phyloP scores from a whole-genome alignment of 2,797 vertebrate genomes.

The Gymnoscopelus microlampas region DNA sequence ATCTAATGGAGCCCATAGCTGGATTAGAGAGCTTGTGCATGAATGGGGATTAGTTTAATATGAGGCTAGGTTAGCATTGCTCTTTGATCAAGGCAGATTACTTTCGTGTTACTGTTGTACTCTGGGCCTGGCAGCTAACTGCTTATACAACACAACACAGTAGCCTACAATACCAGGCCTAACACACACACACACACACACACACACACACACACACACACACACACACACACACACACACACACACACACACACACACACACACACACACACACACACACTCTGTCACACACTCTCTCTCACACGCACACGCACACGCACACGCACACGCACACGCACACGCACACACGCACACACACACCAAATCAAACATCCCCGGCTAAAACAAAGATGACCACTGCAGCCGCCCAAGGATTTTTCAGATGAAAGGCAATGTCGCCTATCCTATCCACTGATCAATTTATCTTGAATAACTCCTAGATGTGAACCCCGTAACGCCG shows the following conservation, averaged over 20 bases:
- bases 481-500: no score
- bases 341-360: not conserved
- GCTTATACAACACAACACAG: constrained; percentile 14
- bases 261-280: not conserved
- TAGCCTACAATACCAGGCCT: no score
- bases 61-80: constrained; percentile 23
- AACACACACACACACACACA: not conserved
- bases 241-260: constrained; percentile 3
- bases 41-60: constrained; percentile 12
- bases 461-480: no score
- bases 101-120: not conserved
- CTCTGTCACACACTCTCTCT: no score
- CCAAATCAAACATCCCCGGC: not conserved
- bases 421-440: no score
- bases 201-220: constrained; percentile 4
- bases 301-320: constrained; percentile 7
- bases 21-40: constrained; percentile 5
- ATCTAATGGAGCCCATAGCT: not conserved
- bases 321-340: not conserved
- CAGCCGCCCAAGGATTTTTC: no score
- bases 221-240: not conserved
- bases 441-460: no score
- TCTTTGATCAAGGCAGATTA: constrained; percentile 68
- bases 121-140: constrained; percentile 27
- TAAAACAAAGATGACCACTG: no score